Conservation (phyloP, 2,797 vertebrate species). For the Epinephelus malabaricus region DNA sequence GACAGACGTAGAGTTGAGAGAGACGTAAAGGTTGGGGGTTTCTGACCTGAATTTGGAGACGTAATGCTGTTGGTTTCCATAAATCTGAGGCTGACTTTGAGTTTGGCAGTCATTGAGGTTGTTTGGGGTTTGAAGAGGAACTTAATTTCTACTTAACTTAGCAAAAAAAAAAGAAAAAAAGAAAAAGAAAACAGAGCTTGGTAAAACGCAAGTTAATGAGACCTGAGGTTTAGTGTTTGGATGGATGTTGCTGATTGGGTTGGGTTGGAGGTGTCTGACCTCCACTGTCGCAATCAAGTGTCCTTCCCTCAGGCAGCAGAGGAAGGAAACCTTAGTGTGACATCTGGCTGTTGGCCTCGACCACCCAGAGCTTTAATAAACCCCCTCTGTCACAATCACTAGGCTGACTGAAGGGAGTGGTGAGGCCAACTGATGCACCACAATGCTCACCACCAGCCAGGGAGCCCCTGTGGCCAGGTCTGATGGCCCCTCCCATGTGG, state of each 20-base stretch:
- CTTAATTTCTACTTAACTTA: constrained; percentile 12
- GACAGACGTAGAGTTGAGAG: background rate
- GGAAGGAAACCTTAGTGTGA: constrained; percentile 86
- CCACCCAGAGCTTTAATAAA: constrained; percentile 84
- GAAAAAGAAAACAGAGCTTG: constrained; percentile 14
- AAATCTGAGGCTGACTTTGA: background rate
- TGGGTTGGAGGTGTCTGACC: constrained; percentile 74
- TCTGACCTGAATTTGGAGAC: background rate
- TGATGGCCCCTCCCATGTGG: constrained; percentile 37
- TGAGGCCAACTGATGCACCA: constrained; percentile 82
- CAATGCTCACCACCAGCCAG: constrained; percentile 59
- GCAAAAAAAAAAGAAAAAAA: constrained; percentile 7
- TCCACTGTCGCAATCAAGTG: constrained; percentile 86
- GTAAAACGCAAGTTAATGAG: constrained; percentile 42
- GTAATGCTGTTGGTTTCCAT: background rate
- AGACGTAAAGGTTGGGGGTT: background rate
- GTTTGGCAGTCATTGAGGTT: background rate
- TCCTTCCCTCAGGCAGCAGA: constrained; percentile 81
- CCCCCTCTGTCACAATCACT: constrained; percentile 87
- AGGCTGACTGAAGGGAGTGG: constrained; percentile 72
- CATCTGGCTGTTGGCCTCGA: constrained; percentile 82
- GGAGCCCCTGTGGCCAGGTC: constrained; percentile 50
- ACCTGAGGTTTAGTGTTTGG: constrained; percentile 45
- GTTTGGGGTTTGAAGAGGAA: constrained; percentile 4
- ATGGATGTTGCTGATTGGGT: constrained; percentile 66